Evolutionary conservation across 2,113 vertebrate species (phyloP), one percentile per base, ranked within the genome.

Genomic region (Butorides virescens): DNA sequence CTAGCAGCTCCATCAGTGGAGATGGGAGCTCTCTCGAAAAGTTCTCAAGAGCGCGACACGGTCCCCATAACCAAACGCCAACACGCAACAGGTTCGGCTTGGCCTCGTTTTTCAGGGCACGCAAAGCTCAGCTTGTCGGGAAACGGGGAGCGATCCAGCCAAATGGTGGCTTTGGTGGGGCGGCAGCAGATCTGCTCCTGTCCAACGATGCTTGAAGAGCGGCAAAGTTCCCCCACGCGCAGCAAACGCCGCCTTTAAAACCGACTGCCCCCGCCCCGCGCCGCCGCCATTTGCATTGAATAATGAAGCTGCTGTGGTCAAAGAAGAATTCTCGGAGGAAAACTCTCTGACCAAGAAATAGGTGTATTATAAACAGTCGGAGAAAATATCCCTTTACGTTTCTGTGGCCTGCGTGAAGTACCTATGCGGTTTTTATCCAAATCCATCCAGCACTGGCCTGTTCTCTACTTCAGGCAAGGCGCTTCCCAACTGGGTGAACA

Each of bases 351-450:
- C 15, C 4, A 10, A 52, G 29, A 75, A 77, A 53, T 0, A 27
- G 0, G 5, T 11, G 2, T 7, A 8, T 2, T 3, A 23, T 13
- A 71, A 85, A 49, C 0, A 22, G 26, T 1, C 7, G 53, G 32
- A 83, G 26, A 20, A 83, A 86, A 80, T 3, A 30, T 7, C 46
- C 44, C 29, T 59, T n/a, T 1, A 13, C 17, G 4, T 53, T 76
- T 47, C 44, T 13, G 11, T 3, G 22, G 29, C 62, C 29, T 36
- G 15, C 12, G 7, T 0, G 34, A 73, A 56, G 46, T 1, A 61
- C 53, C 13, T 5, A 2, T 18, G 6, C 0, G 26, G n/a, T 8
- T 70, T 91, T 55, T 2, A 29, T 68, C 50, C 68, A 68, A 59
- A 70, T 9, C 56, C 46, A 39, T 7, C 66, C n/a, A 10, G 7